Percentiles rank a stretch among this genome's conserved stretches.
Evolutionary conservation across 2,797 vertebrate genomes (phyloP).

Genomic region (Alexandromys oeconomus): DNA sequence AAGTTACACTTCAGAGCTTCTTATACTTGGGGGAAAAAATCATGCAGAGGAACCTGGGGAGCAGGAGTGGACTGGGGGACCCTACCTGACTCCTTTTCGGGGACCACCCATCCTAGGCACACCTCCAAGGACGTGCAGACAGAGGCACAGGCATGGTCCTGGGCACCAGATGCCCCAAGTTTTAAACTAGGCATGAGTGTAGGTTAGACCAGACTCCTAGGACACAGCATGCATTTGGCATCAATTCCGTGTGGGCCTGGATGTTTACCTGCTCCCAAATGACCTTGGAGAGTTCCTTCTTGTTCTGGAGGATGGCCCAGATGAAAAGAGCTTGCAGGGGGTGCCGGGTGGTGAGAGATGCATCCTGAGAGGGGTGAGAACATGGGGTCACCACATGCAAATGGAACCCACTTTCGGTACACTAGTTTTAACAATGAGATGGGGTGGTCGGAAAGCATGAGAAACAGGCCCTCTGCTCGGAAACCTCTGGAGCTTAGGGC

Average conservation of each 20-base stretch:
- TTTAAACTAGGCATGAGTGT: background rate
- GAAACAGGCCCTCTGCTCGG: fast-evolving
- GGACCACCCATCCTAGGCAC: no score
- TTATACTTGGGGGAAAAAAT: background rate
- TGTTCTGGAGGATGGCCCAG: conserved; percentile 92
- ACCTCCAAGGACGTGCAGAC: fast-evolving
- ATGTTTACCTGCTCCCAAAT: conserved; percentile 90
- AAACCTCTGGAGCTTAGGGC: background rate
- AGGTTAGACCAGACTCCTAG: background rate
- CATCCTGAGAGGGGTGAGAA: conserved; percentile 84
- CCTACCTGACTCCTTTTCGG: background rate
- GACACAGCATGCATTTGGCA: fast-evolving
- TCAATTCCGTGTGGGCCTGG: background rate
- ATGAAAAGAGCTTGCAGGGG: conserved; percentile 91
- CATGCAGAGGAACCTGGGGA: background rate
- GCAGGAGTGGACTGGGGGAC: fast-evolving
- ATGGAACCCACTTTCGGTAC: fast-evolving
- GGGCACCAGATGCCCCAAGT: fast-evolving
- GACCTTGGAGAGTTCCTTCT: conserved; percentile 90
- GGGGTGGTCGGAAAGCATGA: fast-evolving
- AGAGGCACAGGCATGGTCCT: fast-evolving
- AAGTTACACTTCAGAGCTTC: background rate
- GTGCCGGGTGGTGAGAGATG: conserved; percentile 88
- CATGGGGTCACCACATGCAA: background rate
- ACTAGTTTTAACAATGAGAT: background rate